A percentile compares a stretch with the other conserved stretches of the same genome.
phyloP scores from a whole-genome alignment of 2,888 invertebrate genomes.

The Chironomus riparius region DNA sequence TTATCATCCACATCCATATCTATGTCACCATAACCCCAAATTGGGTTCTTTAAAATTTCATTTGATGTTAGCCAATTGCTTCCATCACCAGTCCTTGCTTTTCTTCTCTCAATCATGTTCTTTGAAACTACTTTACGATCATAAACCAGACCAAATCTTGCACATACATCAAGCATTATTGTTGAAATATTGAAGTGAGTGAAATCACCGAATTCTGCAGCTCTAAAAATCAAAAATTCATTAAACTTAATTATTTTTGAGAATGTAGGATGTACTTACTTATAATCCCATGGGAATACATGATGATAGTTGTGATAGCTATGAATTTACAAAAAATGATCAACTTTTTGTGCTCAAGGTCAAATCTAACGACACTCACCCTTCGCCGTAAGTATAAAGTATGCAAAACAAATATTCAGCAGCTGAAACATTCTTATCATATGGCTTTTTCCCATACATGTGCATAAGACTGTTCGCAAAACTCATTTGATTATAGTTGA shows the following conservation, averaged over 20 bases:
- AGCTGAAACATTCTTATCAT: not conserved
- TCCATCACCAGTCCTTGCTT: constrained; percentile 65
- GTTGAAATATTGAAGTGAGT: not conserved
- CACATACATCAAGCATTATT: not conserved
- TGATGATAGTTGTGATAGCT: constrained; percentile 73
- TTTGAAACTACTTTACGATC: constrained; percentile 70
- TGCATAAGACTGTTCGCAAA: not conserved
- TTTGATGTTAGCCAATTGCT: constrained; percentile 39
- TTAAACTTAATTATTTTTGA: too few species aligned
- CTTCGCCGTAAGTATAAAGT: not conserved
- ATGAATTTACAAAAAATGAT: too few species aligned
- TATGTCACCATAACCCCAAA: constrained; percentile 76
- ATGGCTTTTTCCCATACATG: not conserved
- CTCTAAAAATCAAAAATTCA: too few species aligned
- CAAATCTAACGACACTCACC: not conserved
- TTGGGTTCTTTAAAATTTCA: not conserved
- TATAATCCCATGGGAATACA: not conserved
- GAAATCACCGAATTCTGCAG: not conserved
- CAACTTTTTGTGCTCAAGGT: too few species aligned
- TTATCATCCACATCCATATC: constrained; percentile 65
- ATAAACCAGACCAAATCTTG: constrained; percentile 56
- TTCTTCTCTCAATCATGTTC: constrained; percentile 60
- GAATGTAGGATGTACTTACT: not conserved
- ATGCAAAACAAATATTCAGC: not conserved
- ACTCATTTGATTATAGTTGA: not conserved